Evolutionary conservation across 2,888 invertebrate species (phyloP), one percentile per base, ranked within the genome.

Genomic region (Ellobium chinense): DNA sequence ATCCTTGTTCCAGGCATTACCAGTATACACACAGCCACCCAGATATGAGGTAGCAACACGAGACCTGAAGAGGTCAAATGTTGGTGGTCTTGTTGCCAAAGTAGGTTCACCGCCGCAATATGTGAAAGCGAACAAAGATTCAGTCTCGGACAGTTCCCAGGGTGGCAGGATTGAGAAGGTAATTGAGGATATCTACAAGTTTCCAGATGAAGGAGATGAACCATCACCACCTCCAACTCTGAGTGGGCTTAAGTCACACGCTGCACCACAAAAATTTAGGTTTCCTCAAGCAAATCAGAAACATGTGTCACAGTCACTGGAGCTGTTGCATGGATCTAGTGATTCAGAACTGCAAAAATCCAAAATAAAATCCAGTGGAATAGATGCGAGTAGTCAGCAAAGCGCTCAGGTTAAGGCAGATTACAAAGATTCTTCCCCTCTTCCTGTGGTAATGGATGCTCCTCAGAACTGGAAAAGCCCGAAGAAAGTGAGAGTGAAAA

Each of bases 161-260:
- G 12, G 31, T 65, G 29, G 65, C 18, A 70, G 70, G 27, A 70
- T 70, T 27, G 39, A 37, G 4, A 78, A 66, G 60, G 60, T 78
- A 4, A 78, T 78, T n/a, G 66, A 78, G 29, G 77, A 78, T 24
- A 69, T 78, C 29, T 78, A 78, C 69, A 78, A 75, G 31, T 65
- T 58, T 39, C 36, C 68, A 27, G 77, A 78, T 31, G 77, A 69
- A 56, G 75, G 39, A 0, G 75, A 75, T 2, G 54, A 65, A 63
- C 3, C 75, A 54, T 27, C 70, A 34, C 70, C 70, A 24, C 66
- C 66, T 24, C 70, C 54, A 56, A 34, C n/a, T 5, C 24, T 70
- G 24, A 34, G 34, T n/a, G 34, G 58, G 21, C 12, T 39, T 14
- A 74, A 74, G 37, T 56, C 69, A 24, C 27, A 69, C 37, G 1